Percentiles rank a stretch among this genome's conserved stretches.
Conservation (phyloP, 2,797 vertebrate genomes). For the Tenualosa ilisha region DNA sequence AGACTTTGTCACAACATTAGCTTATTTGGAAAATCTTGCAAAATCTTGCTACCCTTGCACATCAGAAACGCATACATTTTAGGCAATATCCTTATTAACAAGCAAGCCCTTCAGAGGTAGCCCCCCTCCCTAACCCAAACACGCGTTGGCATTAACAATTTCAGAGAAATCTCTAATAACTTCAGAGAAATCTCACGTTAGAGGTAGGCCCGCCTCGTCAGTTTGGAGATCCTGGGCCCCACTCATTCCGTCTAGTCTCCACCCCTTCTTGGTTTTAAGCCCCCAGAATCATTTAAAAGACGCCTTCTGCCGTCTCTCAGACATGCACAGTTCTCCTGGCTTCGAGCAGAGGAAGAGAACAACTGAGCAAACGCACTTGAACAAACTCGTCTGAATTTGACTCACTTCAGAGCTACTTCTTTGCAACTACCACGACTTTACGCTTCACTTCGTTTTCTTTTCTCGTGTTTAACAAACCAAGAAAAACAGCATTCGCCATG, state of each 20-base stretch:
- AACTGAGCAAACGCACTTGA: not conserved
- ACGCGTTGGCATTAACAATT: no score
- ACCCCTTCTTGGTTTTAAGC: slow-evolving; percentile 38
- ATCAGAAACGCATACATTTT: no score
- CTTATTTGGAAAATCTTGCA: no score
- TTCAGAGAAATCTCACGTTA: not conserved
- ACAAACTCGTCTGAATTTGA: not conserved
- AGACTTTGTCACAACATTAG: no score
- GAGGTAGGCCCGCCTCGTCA: not conserved
- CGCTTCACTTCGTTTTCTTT: not conserved
- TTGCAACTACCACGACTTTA: not conserved
- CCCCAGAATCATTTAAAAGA: slow-evolving; percentile 54
- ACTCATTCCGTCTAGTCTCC: slow-evolving; percentile 57
- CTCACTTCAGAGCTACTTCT: not conserved
- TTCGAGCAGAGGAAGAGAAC: not conserved
- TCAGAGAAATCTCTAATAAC: not conserved
- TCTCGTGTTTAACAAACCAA: not conserved
- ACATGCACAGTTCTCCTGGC: not conserved
- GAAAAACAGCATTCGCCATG: slow-evolving; percentile 63
- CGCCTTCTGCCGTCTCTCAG: not conserved
- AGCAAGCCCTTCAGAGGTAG: no score
- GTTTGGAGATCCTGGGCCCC: not conserved
- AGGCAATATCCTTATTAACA: no score
- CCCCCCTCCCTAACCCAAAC: no score
- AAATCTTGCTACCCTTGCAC: no score